These are phyloP conservation scores for Pediacus dermestoides DNA, from an alignment of 2,888 invertebrate species.

Conservation along the genomic window DNA sequence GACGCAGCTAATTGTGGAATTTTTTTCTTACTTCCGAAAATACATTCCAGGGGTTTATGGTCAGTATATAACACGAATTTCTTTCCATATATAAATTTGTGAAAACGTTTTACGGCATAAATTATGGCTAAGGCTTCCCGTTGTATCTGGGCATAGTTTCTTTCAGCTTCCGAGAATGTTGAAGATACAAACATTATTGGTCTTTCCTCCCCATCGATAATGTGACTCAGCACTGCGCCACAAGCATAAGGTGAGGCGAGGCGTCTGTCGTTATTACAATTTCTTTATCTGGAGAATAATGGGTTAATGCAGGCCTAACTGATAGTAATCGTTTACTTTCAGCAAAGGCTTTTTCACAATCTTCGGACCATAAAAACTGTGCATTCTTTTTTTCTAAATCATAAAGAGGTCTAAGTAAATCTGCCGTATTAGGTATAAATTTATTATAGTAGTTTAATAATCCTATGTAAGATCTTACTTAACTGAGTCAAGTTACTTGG, in stretches of 20 bases:
- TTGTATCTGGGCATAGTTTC: conserved; percentile 18
- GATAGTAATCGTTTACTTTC: conserved; percentile 24
- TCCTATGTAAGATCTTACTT: conserved; percentile 21
- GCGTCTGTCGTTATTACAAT: conserved; percentile 25
- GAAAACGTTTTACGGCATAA: conserved; percentile 18
- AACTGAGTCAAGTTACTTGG: conserved; percentile 20
- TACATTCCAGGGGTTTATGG: conserved; percentile 23
- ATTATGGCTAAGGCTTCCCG: conserved; percentile 18
- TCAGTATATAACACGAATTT: conserved; percentile 20
- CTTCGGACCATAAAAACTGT: conserved; percentile 20
- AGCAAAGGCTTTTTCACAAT: conserved; percentile 21
- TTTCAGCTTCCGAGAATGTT: conserved; percentile 14
- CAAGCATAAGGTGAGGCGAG: conserved; percentile 27
- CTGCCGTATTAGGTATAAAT: conserved; percentile 24
- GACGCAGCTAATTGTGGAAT: conserved; percentile 19
- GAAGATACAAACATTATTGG: conserved; percentile 25
- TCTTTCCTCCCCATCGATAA: conserved; percentile 20
- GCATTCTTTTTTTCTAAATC: conserved; percentile 13
- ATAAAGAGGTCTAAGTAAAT: conserved; percentile 22
- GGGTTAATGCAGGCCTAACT: conserved; percentile 20
- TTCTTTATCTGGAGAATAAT: conserved; percentile 24
- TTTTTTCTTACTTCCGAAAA: conserved; percentile 24
- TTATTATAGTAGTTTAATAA: conserved; percentile 25
- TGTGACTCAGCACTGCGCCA: conserved; percentile 26
- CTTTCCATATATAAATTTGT: conserved; percentile 19